These are phyloP conservation scores for Helicoverpa assulta DNA, from an alignment of 2,888 invertebrate species.

Conservation along the genomic window DNA sequence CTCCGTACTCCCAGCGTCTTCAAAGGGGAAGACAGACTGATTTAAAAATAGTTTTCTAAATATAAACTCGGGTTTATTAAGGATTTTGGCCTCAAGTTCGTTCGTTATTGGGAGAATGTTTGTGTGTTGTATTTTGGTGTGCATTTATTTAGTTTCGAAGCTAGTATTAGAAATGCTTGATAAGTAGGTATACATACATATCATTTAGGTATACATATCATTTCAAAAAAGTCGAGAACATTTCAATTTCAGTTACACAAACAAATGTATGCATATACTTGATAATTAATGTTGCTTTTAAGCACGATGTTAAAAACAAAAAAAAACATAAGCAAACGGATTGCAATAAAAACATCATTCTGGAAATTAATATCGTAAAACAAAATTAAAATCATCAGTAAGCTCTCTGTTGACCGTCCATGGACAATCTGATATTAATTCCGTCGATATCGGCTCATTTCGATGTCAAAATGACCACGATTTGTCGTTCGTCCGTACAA, in stretches of 20 bases:
- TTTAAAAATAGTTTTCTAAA: slow-evolving; percentile 68
- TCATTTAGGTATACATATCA: too few species aligned
- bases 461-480: slow-evolving; percentile 28
- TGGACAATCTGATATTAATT: slow-evolving; percentile 32
- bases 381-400: slow-evolving; percentile 9
- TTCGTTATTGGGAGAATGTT: slow-evolving; percentile 39
- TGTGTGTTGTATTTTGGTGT: slow-evolving; percentile 45
- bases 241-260: too few species aligned
- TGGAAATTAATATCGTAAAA: neutral
- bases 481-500: slow-evolving; percentile 28
- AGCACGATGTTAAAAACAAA: neutral
- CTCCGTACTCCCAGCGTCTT: slow-evolving; percentile 29
- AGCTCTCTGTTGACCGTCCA: slow-evolving; percentile 1
- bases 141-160: slow-evolving; percentile 7
- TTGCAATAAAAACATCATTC: neutral
- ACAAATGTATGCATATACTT: neutral
- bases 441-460: slow-evolving; percentile 25
- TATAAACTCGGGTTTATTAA: slow-evolving; percentile 60
- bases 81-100: slow-evolving; percentile 59
- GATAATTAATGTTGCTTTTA: neutral
- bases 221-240: too few species aligned
- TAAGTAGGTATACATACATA: too few species aligned
- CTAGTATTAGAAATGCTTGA: slow-evolving; percentile 20
- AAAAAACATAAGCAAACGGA: neutral
- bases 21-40: slow-evolving; percentile 54